Conservation (phyloP, 2,113 vertebrate species). For the Egretta garzetta region DNA sequence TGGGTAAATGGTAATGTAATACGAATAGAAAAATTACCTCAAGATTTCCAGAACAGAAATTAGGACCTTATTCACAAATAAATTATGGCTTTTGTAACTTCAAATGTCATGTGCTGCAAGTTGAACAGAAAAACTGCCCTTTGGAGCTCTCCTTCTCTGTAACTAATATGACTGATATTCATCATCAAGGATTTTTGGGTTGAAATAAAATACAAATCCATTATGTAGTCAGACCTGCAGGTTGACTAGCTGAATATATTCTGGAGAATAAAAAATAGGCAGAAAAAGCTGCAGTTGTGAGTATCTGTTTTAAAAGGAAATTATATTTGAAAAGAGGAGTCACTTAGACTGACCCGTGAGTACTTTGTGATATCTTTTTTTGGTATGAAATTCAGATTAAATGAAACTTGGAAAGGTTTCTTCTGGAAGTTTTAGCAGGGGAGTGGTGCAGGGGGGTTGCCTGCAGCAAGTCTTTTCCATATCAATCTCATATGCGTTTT, state of each 20-base stretch:
- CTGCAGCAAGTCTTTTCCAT: slow-evolving; percentile 28
- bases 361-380: neutral
- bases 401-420: neutral
- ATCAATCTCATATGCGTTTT: slow-evolving; percentile 30
- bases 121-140: neutral
- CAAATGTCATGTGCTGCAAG: neutral
- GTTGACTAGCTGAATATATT: neutral
- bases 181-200: neutral
- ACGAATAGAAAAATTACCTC: neutral
- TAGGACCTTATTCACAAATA: slow-evolving; percentile 41
- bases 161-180: neutral
- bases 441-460: neutral
- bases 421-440: neutral
- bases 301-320: neutral
- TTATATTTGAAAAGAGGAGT: neutral
- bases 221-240: neutral
- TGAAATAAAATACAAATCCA: neutral
- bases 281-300: neutral
- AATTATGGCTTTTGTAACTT: slow-evolving; percentile 33
- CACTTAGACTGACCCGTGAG: neutral
- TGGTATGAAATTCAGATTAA: neutral
- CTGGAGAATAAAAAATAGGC: neutral
- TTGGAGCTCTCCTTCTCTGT: neutral
- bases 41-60: neutral
- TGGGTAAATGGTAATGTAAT: neutral